Evolutionary conservation across 2,113 vertebrate genomes (phyloP).

Genomic region (Callopanchax toddi): DNA sequence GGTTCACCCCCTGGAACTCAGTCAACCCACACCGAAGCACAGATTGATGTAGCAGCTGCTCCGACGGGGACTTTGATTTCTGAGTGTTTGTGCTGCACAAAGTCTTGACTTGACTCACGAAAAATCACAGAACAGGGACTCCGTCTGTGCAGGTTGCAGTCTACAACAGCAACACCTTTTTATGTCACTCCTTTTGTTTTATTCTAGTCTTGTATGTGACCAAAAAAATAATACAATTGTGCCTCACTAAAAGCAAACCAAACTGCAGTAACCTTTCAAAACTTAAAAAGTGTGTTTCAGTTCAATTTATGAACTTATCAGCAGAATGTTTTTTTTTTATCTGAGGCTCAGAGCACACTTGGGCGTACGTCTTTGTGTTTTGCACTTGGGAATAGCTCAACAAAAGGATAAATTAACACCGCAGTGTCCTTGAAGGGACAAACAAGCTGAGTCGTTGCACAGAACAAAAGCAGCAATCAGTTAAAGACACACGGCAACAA

Average conservation of each 20-base stretch:
- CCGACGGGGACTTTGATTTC: slow-evolving; percentile 24
- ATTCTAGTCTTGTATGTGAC: slow-evolving; percentile 15
- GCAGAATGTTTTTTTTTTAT: slow-evolving; percentile 15
- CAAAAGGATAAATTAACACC: slow-evolving; percentile 32
- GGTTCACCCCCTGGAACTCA: slow-evolving; percentile 11
- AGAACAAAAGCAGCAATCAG: slow-evolving; percentile 20
- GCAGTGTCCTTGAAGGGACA: slow-evolving; percentile 25
- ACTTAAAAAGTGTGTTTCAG: background rate
- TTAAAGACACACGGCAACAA: background rate
- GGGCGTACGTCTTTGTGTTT: slow-evolving; percentile 20
- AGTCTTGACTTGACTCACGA: background rate
- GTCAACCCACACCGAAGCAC: slow-evolving; percentile 11
- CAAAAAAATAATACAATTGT: slow-evolving; percentile 1
- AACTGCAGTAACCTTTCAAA: background rate
- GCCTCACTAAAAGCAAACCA: slow-evolving; percentile 21
- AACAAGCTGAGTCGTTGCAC: background rate
- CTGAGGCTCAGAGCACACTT: slow-evolving; percentile 12
- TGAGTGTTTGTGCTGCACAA: background rate
- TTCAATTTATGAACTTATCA: background rate
- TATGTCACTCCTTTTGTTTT: slow-evolving; percentile 4
- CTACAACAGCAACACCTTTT: background rate
- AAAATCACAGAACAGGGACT: slow-evolving; percentile 8
- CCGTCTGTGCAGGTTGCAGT: slow-evolving; percentile 14
- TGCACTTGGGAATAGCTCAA: slow-evolving; percentile 9
- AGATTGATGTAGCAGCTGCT: slow-evolving; percentile 35